These are phyloP conservation scores for Dunckerocampus dactyliophorus DNA, from an alignment of 2,113 vertebrate species.

Conservation along the genomic window DNA sequence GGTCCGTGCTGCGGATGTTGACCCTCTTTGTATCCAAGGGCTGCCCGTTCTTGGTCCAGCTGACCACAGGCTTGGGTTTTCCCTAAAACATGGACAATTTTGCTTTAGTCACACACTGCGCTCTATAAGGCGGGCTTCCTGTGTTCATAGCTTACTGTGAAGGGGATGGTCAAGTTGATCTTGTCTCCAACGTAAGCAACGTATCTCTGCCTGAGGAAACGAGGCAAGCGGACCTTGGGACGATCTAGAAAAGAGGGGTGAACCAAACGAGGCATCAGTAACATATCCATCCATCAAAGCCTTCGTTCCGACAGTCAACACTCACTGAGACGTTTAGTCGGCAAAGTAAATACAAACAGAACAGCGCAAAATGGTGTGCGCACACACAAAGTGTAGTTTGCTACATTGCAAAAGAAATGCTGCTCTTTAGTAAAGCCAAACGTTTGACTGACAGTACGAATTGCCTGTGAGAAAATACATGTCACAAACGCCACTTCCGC, in stretches of 20 bases:
- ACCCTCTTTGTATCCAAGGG: constrained; percentile 78
- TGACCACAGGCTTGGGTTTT: constrained; percentile 82
- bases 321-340: too few relatives aligned
- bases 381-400: too few relatives aligned
- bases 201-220: constrained; percentile 83
- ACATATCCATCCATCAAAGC: too few relatives aligned
- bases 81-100: constrained; percentile 68
- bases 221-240: constrained; percentile 89
- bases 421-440: too few relatives aligned
- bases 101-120: not conserved
- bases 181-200: constrained; percentile 78
- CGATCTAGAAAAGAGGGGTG: constrained; percentile 69
- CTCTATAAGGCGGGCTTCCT: not conserved
- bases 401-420: too few relatives aligned
- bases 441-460: too few relatives aligned
- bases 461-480: too few relatives aligned
- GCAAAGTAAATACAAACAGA: too few relatives aligned
- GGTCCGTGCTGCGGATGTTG: constrained; percentile 74
- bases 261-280: not conserved
- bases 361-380: too few relatives aligned
- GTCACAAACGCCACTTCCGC: too few relatives aligned
- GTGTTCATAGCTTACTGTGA: constrained; percentile 74
- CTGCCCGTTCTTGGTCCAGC: constrained; percentile 81
- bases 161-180: constrained; percentile 90
- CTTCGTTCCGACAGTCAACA: too few relatives aligned